Evolutionary conservation across 2,888 invertebrate species (phyloP), one percentile per base, ranked within the genome.

Genomic region (Tinea trinotella): DNA sequence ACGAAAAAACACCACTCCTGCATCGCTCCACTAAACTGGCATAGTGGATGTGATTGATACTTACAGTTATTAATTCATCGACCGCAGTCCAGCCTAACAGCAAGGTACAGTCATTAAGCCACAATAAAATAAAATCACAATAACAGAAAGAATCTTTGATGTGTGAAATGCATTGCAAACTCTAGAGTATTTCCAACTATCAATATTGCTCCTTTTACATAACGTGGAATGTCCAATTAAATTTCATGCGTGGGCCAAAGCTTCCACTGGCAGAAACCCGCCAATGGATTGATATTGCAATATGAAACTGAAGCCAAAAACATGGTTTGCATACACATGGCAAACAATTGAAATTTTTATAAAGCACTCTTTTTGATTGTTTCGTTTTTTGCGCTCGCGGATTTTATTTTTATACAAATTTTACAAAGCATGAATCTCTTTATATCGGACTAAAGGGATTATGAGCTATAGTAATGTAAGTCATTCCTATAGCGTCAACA

Each of bases 201-300:
- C 36, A 36, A 6, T 36, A n/a, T 36, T 36, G n/a, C 40, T 40
- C n/a, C 3, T 6, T 2, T 7, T 15, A 15, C 40, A 40, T 40
- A 40, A 17, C 17, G 13, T 40, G 13, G 15, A 6, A 67, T 71
- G 73, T 74, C 71, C 73, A 71, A 76, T 76, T 74, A 70, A 71
- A 74, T 54, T 53, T 53, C 20, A 53, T 53, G 19, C 20, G 40
- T 12, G 15, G 22, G 20, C 35, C 52, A 35, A 34, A 44, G 34
- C 54, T 71, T 64, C 67, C 65, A 65, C 65, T 64, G 62, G 61
- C 62, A 60, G 53, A 58, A 54, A 55, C 52, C 22, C 50, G 22
- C 50, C 50, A 50, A 50, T 24, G 61, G 58, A 61, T 63, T 64
- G 61, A 64, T 63, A 63, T 61, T 62, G 63, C 60, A 59, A 59